phyloP scores from a whole-genome alignment of 2,113 vertebrate genomes.

The Bufo gargarizans region DNA sequence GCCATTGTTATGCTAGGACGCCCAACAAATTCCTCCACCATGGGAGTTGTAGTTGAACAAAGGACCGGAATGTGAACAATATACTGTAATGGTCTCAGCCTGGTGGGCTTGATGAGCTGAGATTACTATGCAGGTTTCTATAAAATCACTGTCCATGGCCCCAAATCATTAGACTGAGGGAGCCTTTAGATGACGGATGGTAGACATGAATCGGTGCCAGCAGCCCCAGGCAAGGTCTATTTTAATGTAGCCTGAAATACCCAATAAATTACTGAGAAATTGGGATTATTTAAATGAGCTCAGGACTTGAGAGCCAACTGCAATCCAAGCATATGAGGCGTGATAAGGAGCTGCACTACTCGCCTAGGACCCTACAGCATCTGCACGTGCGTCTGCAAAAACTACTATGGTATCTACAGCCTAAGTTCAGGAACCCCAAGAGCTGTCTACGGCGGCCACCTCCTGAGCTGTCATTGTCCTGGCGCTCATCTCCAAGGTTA shows the following conservation, averaged over 20 bases:
- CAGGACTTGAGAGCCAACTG: background rate
- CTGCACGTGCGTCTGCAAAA: too few species aligned
- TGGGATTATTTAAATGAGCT: background rate
- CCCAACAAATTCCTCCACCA: background rate
- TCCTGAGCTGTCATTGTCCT: background rate
- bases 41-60: background rate
- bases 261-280: background rate
- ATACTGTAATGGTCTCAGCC: background rate
- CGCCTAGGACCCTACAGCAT: background rate
- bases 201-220: background rate
- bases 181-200: background rate
- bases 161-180: background rate
- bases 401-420: too few species aligned
- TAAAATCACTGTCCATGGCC: background rate
- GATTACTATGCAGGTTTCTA: background rate
- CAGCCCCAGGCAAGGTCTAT: background rate
- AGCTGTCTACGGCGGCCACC: background rate
- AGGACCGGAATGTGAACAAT: background rate
- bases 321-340: background rate
- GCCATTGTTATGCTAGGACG: background rate
- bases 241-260: background rate
- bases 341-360: background rate
- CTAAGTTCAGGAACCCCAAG: background rate
- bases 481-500: conserved; percentile 39
- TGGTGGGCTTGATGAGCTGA: background rate